phyloP scores from a whole-genome alignment of 2,797 vertebrate genomes.

The Tapera naevia region DNA sequence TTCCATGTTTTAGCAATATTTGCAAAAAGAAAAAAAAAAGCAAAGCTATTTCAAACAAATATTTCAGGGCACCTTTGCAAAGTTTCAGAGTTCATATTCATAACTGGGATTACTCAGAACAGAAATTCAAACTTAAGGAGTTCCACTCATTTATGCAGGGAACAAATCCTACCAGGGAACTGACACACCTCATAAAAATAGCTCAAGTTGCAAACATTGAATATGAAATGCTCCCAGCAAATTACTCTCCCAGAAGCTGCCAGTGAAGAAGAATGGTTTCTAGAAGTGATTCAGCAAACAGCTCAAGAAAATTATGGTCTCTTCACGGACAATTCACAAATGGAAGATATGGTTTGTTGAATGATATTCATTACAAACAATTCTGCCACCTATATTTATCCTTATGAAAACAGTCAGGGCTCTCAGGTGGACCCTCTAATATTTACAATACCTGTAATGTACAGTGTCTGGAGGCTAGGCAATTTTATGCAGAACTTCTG shows the following conservation, averaged over 20 bases:
- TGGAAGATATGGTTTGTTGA: not conserved
- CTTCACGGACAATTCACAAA: conserved; percentile 20
- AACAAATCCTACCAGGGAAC: conserved; percentile 1
- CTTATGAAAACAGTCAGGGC: conserved; percentile 6
- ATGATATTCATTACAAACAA: not conserved
- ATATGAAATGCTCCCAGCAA: conserved; percentile 27
- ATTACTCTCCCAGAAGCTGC: conserved; percentile 3
- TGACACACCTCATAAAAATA: conserved; percentile 34
- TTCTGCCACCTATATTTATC: conserved; percentile 20
- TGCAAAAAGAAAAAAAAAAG: not conserved
- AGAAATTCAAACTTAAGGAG: not conserved
- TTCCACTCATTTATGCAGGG: not conserved
- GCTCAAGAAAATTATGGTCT: conserved; percentile 31
- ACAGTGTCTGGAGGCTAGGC: not conserved
- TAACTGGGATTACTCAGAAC: not conserved
- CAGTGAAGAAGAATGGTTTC: conserved; percentile 41
- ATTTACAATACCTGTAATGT: not conserved
- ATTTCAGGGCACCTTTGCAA: not conserved
- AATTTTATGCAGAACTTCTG: not conserved
- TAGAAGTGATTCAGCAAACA: conserved; percentile 44
- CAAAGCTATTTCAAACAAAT: not conserved
- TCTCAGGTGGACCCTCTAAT: not conserved
- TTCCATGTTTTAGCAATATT: not conserved
- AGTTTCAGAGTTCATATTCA: not conserved
- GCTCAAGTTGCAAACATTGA: conserved; percentile 28